Conservation (phyloP, 1,140 invertebrate species). For the Pentalonia nigronervosa region DNA sequence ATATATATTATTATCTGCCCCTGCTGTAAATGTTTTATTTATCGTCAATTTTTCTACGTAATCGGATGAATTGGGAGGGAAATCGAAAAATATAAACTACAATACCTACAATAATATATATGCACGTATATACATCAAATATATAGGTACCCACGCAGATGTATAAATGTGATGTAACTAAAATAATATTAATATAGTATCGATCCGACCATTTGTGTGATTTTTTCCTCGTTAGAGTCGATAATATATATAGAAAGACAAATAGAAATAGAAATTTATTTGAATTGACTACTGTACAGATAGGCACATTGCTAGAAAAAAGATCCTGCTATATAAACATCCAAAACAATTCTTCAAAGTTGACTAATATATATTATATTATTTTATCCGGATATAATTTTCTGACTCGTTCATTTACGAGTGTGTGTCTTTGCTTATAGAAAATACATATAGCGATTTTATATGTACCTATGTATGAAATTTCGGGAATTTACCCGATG, state of each 20-base stretch:
- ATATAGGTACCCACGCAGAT: too few relatives aligned
- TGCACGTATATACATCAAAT: neutral
- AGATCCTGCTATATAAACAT: neutral
- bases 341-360: neutral
- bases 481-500: neutral
- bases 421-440: neutral
- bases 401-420: neutral
- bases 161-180: neutral
- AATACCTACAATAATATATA: neutral
- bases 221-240: neutral
- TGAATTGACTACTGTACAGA: neutral
- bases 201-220: neutral
- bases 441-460: neutral
- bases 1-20: neutral
- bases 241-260: neutral
- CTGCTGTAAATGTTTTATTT: neutral
- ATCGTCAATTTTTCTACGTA: neutral
- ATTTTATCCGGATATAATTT: neutral
- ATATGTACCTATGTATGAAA: neutral
- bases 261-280: neutral
- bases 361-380: neutral
- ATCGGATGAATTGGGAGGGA: neutral
- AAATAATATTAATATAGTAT: neutral
- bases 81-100: neutral
- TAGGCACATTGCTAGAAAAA: neutral